Base-by-base conservation (phyloP, 1,140 invertebrate genomes). In the Drosophila busckii region DNA sequence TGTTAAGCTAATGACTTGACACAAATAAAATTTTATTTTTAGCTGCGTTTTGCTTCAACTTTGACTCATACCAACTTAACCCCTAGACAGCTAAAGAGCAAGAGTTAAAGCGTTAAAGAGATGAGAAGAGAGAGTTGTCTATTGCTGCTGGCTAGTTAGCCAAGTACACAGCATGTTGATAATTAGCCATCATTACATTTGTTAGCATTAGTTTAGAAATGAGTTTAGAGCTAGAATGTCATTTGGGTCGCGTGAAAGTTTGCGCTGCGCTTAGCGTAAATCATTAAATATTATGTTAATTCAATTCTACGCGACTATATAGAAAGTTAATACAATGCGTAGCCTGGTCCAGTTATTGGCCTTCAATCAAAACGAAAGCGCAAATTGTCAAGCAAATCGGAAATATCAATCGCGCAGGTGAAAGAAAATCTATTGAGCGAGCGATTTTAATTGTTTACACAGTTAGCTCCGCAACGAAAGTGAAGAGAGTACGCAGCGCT, bases 201-300 rank as follows among this genome's bases (percentile, higher is more conserved):
- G 50, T 34, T 23, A 25, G 58, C 64, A 80, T 69, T 73, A 80
- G 73, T 41, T 35, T 37, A 9, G 16, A 35, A 34, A 48, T 28
- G 38, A 32, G 40, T 44, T 41, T 62, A 59, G n/a, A n/a, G 62
- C 53, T 61, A 83, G 76, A 82, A 75, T 82, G 64, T 60, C 64
- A 82, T 80, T 60, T 62, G 54, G 73, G 64, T 82, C 75, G 37
- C 52, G 73, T 55, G 73, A 80, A 80, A 80, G 73, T 75, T 62
- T 32, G 9, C 25, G 62, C 44, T 55, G 53, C 15, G 5, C 26
- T 26, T 42, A 35, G 41, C 62, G n/a, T n/a, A 73, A 53, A 60
- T 64, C 53, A 63, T 20, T n/a, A n/a, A n/a, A n/a, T n/a, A n/a
- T 73, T 78, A 78, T 78, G 73, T 68, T 73, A 78, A n/a, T 80